A percentile compares a stretch with the other conserved stretches of the same genome.
Evolutionary conservation across 2,797 vertebrate species (phyloP).

Genomic region (Rhadinocentrus ornatus): DNA sequence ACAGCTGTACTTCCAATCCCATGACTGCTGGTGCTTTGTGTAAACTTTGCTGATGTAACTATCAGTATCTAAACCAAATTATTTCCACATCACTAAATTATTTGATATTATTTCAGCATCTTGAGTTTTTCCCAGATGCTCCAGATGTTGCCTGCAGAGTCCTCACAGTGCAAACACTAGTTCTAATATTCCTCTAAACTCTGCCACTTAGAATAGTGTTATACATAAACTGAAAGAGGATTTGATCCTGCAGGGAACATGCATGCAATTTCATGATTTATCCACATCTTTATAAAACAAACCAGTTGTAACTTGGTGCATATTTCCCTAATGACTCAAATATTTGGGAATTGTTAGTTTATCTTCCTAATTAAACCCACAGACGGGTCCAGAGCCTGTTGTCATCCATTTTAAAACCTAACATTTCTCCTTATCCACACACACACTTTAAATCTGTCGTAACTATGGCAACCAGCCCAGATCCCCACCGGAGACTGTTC

Average conservation of each 20-base stretch:
- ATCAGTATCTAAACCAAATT: too few species aligned
- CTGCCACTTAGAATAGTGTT: too few species aligned
- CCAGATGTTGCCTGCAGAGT: not conserved
- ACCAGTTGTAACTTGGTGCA: too few species aligned
- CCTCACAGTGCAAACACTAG: not conserved
- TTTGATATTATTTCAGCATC: too few species aligned
- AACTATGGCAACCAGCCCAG: slow-evolving; percentile 75
- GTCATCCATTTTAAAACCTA: slow-evolving; percentile 18
- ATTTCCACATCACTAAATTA: too few species aligned
- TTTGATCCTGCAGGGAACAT: not conserved
- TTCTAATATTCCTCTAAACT: not conserved
- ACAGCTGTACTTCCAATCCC: too few species aligned
- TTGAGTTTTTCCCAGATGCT: not conserved
- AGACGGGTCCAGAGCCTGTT: slow-evolving; percentile 2
- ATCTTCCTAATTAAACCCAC: not conserved
- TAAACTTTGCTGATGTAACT: too few species aligned
- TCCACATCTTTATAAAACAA: too few species aligned
- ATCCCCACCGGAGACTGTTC: slow-evolving; percentile 21
- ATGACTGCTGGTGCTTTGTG: too few species aligned
- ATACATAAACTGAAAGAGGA: not conserved
- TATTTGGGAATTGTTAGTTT: not conserved
- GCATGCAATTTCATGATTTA: too few species aligned
- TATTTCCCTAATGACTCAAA: not conserved
- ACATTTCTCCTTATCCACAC: slow-evolving; percentile 13
- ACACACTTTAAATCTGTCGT: slow-evolving; percentile 60